Base-by-base conservation (phyloP, 1,140 invertebrate genomes). In the Atopsyche davidsoni region DNA sequence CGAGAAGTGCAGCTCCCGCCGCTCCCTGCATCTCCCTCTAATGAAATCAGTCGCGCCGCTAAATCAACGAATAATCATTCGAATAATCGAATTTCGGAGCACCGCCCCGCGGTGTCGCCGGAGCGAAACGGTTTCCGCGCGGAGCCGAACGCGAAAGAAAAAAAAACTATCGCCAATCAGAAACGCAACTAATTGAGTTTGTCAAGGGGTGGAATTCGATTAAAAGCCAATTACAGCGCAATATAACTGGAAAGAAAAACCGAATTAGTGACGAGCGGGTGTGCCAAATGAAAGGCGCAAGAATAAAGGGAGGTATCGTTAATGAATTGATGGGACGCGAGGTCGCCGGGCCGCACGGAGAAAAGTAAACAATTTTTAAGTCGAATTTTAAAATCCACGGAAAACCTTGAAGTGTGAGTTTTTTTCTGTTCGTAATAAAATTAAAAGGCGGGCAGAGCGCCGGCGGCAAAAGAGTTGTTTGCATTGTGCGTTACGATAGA, bases 111-210 rank as follows among this genome's bases (percentile, higher is more conserved):
- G 19, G 16, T 21, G 23, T 23, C 6, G 22, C 17, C 24, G 16
- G 38, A 22, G 13, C 24, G 40, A 45, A 44, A 36, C n/a, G n/a
- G n/a, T n/a, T n/a, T n/a, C n/a, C n/a, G n/a, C n/a, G n/a, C n/a
- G n/a, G n/a, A n/a, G 41, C 24, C 42, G 38, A 45, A 51, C 42
- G 32, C 22, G 22, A 41, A 36, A 36, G 21, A 51, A 51, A 45
- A 18, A 51, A 47, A 51, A 48, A 48, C 42, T 10, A 38, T 10
- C 18, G 52, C 46, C 51, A 53, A 57, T 57, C 55, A 57, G 55
- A 50, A 53, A 43, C 50, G 55, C 55, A 46, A 38, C 55, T 57
- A 57, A 57, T 57, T 50, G 55, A 57, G 55, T 57, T 57, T 53
- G 55, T 57, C 55, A 42, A 36, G 55, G 55, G 55, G 51, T 53